Percentiles rank a stretch among this genome's conserved stretches.
These are phyloP conservation scores for Epizoanthus scotinus DNA, from an alignment of 92 coral and sea anemone species.

Conservation along the genomic window DNA sequence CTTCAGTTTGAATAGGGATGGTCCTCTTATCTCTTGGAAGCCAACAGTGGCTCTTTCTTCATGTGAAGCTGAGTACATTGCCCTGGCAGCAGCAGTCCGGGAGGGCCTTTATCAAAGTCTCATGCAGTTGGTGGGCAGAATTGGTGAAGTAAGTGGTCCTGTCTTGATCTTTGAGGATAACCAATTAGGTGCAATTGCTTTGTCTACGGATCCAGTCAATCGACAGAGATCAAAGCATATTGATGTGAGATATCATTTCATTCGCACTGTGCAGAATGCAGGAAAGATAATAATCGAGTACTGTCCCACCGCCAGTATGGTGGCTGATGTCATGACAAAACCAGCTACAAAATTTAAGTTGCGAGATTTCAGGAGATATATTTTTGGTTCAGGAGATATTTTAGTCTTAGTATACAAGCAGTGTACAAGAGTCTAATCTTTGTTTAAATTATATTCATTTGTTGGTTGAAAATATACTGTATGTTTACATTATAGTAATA, in stretches of 20 bases:
- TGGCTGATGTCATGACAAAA: constrained; percentile 39
- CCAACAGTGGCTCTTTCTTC: constrained; percentile 52
- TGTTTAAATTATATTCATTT: too few species aligned
- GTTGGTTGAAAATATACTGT: neutral
- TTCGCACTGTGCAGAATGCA: constrained; percentile 15
- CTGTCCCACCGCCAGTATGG: constrained; percentile 39
- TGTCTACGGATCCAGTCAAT: constrained; percentile 9
- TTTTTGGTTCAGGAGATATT: constrained; percentile 10
- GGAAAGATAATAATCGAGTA: constrained; percentile 38
- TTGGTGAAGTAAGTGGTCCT: constrained; percentile 29
- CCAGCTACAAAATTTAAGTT: constrained; percentile 39
- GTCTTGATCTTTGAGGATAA: constrained; percentile 48
- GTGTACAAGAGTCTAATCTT: too few species aligned
- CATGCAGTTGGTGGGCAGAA: constrained; percentile 21
- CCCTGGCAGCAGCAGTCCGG: constrained; percentile 49
- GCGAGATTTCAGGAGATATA: constrained; percentile 2
- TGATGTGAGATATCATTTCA: constrained; percentile 51
- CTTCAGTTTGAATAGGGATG: constrained; percentile 48
- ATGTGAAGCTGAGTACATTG: constrained; percentile 52
- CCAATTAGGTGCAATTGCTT: constrained; percentile 46
- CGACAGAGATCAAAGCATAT: constrained; percentile 47
- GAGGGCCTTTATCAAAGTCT: constrained; percentile 49
- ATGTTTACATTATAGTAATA: neutral
- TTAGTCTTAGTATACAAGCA: neutral
- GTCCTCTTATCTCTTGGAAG: constrained; percentile 55